Conservation (phyloP, 2,888 invertebrate genomes). For the Cheilosia impressa region DNA sequence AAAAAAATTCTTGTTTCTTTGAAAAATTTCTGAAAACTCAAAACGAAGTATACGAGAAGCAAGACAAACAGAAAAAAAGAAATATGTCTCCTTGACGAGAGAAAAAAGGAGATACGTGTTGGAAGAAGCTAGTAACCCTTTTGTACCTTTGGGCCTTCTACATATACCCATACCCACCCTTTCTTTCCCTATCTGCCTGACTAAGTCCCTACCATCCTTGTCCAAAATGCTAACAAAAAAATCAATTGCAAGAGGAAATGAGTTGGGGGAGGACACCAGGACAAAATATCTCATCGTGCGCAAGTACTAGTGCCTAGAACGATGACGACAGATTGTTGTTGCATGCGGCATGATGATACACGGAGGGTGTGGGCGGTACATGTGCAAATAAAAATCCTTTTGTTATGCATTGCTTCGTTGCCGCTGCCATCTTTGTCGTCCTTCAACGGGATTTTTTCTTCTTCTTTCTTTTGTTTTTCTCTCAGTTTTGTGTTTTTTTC, state of each 20-base stretch:
- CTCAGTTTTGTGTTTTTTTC: not conserved
- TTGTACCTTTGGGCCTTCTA: slow-evolving; percentile 63
- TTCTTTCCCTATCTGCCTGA: slow-evolving; percentile 7
- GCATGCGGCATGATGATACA: slow-evolving; percentile 10
- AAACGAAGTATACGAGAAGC: slow-evolving; percentile 3
- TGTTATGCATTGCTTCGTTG: slow-evolving; percentile 60
- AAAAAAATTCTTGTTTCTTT: slow-evolving; percentile 10
- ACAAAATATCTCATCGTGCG: slow-evolving; percentile 69
- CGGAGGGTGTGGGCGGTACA: not conserved
- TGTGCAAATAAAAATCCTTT: slow-evolving; percentile 57
- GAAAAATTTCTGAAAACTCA: slow-evolving; percentile 37
- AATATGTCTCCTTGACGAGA: slow-evolving; percentile 48
- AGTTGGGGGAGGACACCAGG: slow-evolving; percentile 48
- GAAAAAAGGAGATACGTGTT: slow-evolving; percentile 27
- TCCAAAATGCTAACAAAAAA: slow-evolving; percentile 50
- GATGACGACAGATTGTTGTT: slow-evolving; percentile 11
- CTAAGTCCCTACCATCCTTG: slow-evolving; percentile 25
- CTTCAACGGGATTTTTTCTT: slow-evolving; percentile 62
- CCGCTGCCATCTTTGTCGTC: slow-evolving; percentile 70
- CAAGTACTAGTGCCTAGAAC: slow-evolving; percentile 41
- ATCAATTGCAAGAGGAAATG: slow-evolving; percentile 43
- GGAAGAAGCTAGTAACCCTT: slow-evolving; percentile 63
- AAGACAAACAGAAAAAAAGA: slow-evolving; percentile 28
- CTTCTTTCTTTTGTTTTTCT: slow-evolving; percentile 37
- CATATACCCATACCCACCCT: not conserved